Conservation (phyloP, 2,888 invertebrate species). For the Troides helena region DNA sequence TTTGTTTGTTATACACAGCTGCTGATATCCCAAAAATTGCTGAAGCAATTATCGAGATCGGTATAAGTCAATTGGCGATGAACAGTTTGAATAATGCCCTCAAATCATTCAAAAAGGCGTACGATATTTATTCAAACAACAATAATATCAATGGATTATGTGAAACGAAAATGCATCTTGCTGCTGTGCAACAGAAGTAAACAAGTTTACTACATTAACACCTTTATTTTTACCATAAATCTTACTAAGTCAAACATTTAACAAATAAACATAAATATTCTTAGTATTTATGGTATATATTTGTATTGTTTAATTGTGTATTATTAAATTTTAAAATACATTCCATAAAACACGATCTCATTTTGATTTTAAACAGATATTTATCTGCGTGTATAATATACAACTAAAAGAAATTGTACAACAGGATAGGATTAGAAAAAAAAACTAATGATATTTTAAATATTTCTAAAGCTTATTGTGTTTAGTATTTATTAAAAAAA, state of each 20-base stretch:
- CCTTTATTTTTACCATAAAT: background rate
- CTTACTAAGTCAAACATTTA: no score
- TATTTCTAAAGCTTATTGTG: background rate
- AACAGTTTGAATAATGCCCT: slow-evolving; percentile 72
- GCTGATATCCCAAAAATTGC: slow-evolving; percentile 65
- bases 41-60: slow-evolving; percentile 77
- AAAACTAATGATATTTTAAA: no score
- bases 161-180: slow-evolving; percentile 74
- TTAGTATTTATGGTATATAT: no score
- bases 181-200: slow-evolving; percentile 77
- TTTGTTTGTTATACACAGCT: slow-evolving; percentile 47
- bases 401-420: no score
- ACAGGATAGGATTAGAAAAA: no score
- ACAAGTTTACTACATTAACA: background rate
- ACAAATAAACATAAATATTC: no score
- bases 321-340: no score
- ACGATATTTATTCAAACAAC: slow-evolving; percentile 57
- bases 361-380: no score
- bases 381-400: no score
- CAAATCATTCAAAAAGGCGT: slow-evolving; percentile 71
- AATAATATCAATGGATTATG: slow-evolving; percentile 70
- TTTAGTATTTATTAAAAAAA: background rate
- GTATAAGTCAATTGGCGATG: slow-evolving; percentile 72
- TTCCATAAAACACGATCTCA: no score
- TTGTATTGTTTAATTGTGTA: no score